Evolutionary conservation across 2,113 vertebrate genomes (phyloP), one percentile per base, ranked within the genome.

Genomic region (Archilochus colubris): DNA sequence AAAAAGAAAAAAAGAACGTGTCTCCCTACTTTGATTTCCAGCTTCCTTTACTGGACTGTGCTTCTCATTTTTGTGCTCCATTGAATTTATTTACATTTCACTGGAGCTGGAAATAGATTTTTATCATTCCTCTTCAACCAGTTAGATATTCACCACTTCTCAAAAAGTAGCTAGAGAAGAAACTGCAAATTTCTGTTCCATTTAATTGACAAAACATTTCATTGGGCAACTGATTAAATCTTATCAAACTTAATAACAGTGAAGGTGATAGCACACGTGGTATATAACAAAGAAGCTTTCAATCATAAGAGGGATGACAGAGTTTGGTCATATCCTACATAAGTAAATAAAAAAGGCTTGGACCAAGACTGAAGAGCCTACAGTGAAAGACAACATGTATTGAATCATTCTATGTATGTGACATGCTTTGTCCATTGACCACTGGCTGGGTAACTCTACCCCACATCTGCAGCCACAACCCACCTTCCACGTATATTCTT

Each of bases 381-480:
- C 8, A 79, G 38, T 50, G 23, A 55, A 18, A 73, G 53, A 19
- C 9, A 69, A 57, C 1, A 1, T 3, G 0, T 24, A 22, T 43
- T 3, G 0, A 12, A 27, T n/a, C 33, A 30, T 64, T 88, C 38
- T 76, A 14, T 7, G 1, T 14, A 38, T 15, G 12, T 10, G 25
- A 40, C 0, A 0, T 73, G 18, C 23, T 73, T 73, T 84, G 14
- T n/a, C 16, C 14, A 4, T 23, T 58, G 21, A 20, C 9, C 9
- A 1, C 69, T 86, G 70, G 8, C 20, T 23, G 11, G 13, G 31
- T 58, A 33, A 69, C 21, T 63, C 19, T 63, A 8, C 31, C 14
- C 7, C 3, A 3, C 14, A 62, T 36, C 30, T 58, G 16, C 10
- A 53, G 33, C 23, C 23, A 68, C 17, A 0, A 0, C 50, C 16